These are phyloP conservation scores for Neodiprion pinetum DNA, from an alignment of 1,140 invertebrate species.

Conservation along the genomic window DNA sequence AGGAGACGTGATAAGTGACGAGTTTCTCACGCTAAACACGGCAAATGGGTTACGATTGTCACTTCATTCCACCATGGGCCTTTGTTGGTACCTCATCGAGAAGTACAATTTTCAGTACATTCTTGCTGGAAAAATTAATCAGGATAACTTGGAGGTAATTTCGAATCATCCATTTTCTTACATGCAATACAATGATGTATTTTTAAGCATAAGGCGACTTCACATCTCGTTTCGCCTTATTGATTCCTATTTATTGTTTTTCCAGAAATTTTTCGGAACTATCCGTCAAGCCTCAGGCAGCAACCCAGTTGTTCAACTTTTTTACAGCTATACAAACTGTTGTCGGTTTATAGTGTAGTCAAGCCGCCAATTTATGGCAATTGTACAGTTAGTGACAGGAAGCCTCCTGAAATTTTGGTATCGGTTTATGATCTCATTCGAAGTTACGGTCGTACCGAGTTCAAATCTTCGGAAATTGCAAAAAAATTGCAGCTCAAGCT, in stretches of 20 bases:
- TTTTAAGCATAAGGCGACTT: too few relatives aligned
- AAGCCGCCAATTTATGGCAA: conserved; percentile 19
- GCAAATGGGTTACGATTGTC: conserved; percentile 10
- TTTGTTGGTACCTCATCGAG: conserved; percentile 11
- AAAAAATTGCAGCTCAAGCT: conserved; percentile 2
- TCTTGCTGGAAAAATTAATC: conserved; percentile 4
- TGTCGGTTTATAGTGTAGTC: conserved; percentile 22
- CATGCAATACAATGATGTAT: background rate
- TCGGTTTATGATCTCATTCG: background rate
- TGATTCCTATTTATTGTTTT: background rate
- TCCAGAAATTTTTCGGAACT: conserved; percentile 21
- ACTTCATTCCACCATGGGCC: conserved; percentile 15
- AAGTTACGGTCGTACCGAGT: background rate
- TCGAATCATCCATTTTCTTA: background rate
- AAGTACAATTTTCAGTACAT: conserved; percentile 15
- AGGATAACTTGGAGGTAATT: conserved; percentile 17
- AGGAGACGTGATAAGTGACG: conserved; percentile 2
- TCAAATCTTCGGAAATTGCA: background rate
- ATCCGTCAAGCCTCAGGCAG: conserved; percentile 17
- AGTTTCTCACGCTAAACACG: conserved; percentile 6
- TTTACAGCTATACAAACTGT: conserved; percentile 24
- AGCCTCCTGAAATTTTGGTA: conserved; percentile 6
- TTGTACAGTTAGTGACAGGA: conserved; percentile 14
- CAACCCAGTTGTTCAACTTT: conserved; percentile 21
- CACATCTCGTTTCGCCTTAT: background rate